Percentiles rank a stretch among this genome's conserved stretches.
These are phyloP conservation scores for Toxotes chatareus DNA, from an alignment of 2,113 vertebrate species.

Conservation along the genomic window DNA sequence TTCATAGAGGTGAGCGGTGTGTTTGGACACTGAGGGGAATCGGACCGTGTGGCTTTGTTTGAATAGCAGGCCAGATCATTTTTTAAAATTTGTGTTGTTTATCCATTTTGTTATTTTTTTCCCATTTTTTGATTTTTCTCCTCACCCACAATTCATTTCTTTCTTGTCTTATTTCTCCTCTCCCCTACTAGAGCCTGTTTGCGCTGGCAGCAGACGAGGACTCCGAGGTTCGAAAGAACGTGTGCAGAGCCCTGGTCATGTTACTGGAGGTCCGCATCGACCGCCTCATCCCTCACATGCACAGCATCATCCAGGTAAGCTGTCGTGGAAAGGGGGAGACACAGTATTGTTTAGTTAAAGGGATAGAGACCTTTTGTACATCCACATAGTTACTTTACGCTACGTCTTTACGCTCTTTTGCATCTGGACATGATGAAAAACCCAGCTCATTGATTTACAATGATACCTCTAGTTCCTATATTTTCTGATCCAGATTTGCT, in stretches of 20 bases:
- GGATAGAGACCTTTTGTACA: no score
- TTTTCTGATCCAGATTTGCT: constrained; percentile 64
- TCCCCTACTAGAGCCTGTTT: constrained; percentile 87
- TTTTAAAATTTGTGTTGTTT: neutral
- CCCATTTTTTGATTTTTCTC: neutral
- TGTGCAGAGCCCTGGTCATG: constrained; percentile 94
- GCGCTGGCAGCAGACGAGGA: constrained; percentile 84
- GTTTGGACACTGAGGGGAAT: neutral
- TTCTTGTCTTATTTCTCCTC: neutral
- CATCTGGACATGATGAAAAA: constrained; percentile 69
- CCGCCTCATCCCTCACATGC: constrained; percentile 95
- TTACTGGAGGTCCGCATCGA: constrained; percentile 94
- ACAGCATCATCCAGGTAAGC: constrained; percentile 94
- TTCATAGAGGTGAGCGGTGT: constrained; percentile 90
- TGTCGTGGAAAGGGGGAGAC: no score
- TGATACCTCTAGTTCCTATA: constrained; percentile 72
- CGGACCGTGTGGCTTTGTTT: neutral
- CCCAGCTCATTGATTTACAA: constrained; percentile 73
- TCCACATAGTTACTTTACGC: no score
- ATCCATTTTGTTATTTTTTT: neutral
- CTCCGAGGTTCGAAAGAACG: constrained; percentile 94
- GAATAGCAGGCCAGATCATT: neutral
- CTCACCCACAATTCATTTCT: no score
- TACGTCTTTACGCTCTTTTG: neutral
- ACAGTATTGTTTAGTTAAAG: no score